Evolutionary conservation across 2,888 invertebrate genomes (phyloP).

Genomic region (Atherix ibis): DNA sequence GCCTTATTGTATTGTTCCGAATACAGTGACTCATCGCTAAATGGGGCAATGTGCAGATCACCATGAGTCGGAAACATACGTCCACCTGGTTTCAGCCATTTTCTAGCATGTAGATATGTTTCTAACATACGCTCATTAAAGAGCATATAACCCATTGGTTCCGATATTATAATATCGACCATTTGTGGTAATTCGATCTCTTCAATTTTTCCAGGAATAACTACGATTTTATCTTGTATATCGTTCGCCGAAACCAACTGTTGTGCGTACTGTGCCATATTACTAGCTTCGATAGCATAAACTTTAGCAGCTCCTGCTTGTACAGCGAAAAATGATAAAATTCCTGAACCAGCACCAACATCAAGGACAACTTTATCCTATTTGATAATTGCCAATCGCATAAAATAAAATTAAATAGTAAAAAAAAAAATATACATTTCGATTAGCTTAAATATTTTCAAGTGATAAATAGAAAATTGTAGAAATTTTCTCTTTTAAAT

Average conservation of each 20-base stretch:
- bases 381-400: too few species aligned
- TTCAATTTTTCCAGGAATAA: slow-evolving; percentile 95
- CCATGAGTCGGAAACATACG: slow-evolving; percentile 97
- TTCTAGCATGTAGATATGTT: slow-evolving; percentile 95
- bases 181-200: slow-evolving; percentile 90
- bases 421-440: not conserved
- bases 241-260: slow-evolving; percentile 80
- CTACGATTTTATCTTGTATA: slow-evolving; percentile 71
- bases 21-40: slow-evolving; percentile 92
- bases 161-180: slow-evolving; percentile 95
- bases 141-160: slow-evolving; percentile 99
- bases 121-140: slow-evolving; percentile 99
- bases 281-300: slow-evolving; percentile 98
- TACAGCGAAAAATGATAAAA: slow-evolving; percentile 93
- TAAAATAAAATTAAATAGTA: not conserved
- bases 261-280: slow-evolving; percentile 94
- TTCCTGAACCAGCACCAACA: slow-evolving; percentile 97
- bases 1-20: slow-evolving; percentile 98
- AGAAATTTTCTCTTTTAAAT: slow-evolving; percentile 9
- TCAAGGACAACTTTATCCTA: slow-evolving; percentile 84
- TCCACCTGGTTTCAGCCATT: slow-evolving; percentile 84
- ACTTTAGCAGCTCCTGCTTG: slow-evolving; percentile 94
- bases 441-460: not conserved
- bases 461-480: not conserved
- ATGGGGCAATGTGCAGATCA: slow-evolving; percentile 93